Conservation (phyloP, 2,888 invertebrate genomes). For the Acronicta aceris region DNA sequence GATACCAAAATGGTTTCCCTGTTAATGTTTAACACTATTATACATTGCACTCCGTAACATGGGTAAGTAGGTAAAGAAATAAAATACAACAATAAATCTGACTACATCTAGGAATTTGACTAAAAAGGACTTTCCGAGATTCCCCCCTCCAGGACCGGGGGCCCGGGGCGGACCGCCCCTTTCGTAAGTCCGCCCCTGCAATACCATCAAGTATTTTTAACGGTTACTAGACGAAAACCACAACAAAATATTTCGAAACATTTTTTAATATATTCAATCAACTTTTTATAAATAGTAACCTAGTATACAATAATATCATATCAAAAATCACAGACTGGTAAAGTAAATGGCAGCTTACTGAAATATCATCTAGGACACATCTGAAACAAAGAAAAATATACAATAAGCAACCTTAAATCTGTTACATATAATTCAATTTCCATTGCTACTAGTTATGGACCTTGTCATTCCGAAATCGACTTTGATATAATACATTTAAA, state of each 20-base stretch:
- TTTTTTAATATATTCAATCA: slow-evolving; percentile 69
- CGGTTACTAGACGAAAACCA: neutral
- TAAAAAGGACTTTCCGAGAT: too few species aligned
- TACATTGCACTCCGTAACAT: too few species aligned
- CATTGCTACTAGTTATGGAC: neutral
- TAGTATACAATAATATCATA: slow-evolving; percentile 74
- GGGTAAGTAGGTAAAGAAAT: too few species aligned
- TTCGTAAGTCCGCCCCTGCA: too few species aligned
- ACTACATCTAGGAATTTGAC: too few species aligned
- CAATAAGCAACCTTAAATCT: neutral
- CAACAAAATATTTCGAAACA: slow-evolving; percentile 29
- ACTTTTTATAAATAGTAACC: slow-evolving; percentile 69
- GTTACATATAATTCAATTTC: neutral
- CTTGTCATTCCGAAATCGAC: neutral
- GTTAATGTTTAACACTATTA: too few species aligned
- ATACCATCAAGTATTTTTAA: too few species aligned
- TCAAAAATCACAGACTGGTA: slow-evolving; percentile 78
- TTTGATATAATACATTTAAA: neutral
- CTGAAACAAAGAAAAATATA: slow-evolving; percentile 62
- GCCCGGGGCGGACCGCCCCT: too few species aligned
- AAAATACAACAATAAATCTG: too few species aligned
- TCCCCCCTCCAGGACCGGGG: too few species aligned
- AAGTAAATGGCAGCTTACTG: slow-evolving; percentile 70
- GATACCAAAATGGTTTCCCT: too few species aligned
- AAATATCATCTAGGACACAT: slow-evolving; percentile 61